These are phyloP conservation scores for Sebastes schlegelii DNA, from an alignment of 2,113 vertebrate genomes.

Conservation along the genomic window DNA sequence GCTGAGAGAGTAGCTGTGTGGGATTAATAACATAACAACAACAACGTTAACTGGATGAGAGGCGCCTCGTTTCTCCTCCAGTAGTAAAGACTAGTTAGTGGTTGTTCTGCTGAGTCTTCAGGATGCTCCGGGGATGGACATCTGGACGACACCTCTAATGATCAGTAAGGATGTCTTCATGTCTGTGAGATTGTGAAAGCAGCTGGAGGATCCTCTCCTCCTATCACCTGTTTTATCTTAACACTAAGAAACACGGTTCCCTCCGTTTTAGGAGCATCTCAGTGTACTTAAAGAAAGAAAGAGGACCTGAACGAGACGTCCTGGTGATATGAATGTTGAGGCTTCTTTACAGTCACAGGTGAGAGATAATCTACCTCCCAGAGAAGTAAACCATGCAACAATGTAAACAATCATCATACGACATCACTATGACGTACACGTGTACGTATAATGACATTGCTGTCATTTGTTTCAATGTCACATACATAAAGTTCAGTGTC, in stretches of 20 bases:
- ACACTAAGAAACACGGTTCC: background rate
- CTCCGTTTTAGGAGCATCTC: background rate
- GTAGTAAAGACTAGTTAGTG: no score
- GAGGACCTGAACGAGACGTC: background rate
- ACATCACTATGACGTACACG: background rate
- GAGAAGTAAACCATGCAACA: no score
- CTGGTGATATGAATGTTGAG: no score
- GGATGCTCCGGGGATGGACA: background rate
- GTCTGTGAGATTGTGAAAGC: background rate
- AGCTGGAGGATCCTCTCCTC: background rate
- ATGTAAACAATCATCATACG: background rate
- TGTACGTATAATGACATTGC: background rate
- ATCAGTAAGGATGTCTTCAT: constrained; percentile 2
- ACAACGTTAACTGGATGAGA: background rate
- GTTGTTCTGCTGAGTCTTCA: background rate
- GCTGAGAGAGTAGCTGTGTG: background rate
- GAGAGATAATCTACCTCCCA: no score
- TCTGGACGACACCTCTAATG: background rate
- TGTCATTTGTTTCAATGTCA: background rate
- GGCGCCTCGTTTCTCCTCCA: background rate
- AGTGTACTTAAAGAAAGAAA: background rate
- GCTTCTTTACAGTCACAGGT: no score
- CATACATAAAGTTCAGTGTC: no score
- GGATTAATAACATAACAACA: background rate
- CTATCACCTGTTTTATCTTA: background rate